Evolutionary conservation across 2,113 vertebrate genomes (phyloP).

Genomic region (Dipodomys ordii): DNA sequence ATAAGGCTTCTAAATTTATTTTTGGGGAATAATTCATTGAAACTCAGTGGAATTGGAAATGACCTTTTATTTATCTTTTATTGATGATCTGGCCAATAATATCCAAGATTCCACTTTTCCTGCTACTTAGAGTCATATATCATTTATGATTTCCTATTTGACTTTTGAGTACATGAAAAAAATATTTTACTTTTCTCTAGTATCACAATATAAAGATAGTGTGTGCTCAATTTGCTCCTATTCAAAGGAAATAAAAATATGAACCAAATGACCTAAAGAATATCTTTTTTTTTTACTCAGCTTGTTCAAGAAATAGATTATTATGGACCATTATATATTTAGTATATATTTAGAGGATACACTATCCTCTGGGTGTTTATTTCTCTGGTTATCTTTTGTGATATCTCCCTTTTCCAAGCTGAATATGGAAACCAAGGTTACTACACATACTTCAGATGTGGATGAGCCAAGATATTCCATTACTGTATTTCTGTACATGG

Average conservation of each 20-base stretch:
- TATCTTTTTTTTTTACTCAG: neutral
- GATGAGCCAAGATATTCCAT: conserved; percentile 1
- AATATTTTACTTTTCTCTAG: conserved; percentile 69
- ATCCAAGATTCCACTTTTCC: conserved; percentile 39
- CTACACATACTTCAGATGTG: neutral
- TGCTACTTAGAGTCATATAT: conserved; percentile 30
- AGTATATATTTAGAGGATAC: neutral
- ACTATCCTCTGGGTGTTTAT: neutral
- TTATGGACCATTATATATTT: neutral
- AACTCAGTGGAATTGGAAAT: neutral
- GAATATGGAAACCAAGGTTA: neutral
- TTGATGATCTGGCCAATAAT: conserved; percentile 41
- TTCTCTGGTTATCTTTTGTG: neutral
- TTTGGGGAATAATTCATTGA: neutral
- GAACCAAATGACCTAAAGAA: neutral
- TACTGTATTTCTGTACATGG: neutral
- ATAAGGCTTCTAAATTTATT: neutral
- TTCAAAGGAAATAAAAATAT: neutral
- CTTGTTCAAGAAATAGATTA: neutral
- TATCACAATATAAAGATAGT: neutral
- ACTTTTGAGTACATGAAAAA: conserved; percentile 69
- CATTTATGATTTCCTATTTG: conserved; percentile 58
- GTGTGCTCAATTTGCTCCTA: conserved; percentile 46
- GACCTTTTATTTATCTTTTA: conserved; percentile 56
- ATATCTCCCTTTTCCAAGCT: neutral